A percentile compares a stretch with the other conserved stretches of the same genome.
Conservation (phyloP, 2,113 vertebrate genomes). For the Capricornis sumatraensis region DNA sequence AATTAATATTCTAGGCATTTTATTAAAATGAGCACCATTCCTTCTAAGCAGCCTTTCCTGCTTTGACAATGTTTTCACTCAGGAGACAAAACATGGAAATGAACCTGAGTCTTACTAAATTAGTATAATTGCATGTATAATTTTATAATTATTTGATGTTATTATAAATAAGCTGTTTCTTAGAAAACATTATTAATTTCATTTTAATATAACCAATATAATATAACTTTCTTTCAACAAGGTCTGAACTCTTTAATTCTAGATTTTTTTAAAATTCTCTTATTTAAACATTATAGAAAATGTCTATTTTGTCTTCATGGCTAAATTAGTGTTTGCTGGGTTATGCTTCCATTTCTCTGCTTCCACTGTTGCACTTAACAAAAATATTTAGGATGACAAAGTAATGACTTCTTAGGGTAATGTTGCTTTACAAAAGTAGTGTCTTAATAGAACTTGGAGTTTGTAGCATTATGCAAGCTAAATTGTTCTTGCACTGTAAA, state of each 20-base stretch:
- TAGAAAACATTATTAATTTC: conserved; percentile 32
- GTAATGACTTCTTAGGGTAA: neutral
- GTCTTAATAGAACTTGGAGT: neutral
- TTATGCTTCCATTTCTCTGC: neutral
- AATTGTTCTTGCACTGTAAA: neutral
- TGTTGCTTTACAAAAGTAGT: neutral
- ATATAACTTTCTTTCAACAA: neutral
- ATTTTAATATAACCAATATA: conserved; percentile 4
- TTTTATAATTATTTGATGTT: conserved; percentile 39
- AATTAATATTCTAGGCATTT: conserved; percentile 52
- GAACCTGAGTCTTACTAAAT: conserved; percentile 34
- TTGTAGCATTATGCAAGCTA: neutral
- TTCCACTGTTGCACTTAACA: neutral
- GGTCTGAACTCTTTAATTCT: neutral
- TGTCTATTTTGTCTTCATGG: neutral
- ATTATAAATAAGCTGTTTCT: conserved; percentile 48
- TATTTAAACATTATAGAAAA: neutral
- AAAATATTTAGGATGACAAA: neutral
- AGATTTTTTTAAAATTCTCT: neutral
- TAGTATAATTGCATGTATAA: conserved; percentile 26
- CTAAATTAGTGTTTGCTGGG: neutral
- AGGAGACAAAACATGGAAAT: conserved; percentile 47
- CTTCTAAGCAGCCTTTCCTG: conserved; percentile 9
- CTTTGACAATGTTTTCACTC: conserved; percentile 30
- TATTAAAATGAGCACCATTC: conserved; percentile 52